These are phyloP conservation scores for Diabrotica virgifera DNA, from an alignment of 1,140 invertebrate genomes.

Conservation along the genomic window DNA sequence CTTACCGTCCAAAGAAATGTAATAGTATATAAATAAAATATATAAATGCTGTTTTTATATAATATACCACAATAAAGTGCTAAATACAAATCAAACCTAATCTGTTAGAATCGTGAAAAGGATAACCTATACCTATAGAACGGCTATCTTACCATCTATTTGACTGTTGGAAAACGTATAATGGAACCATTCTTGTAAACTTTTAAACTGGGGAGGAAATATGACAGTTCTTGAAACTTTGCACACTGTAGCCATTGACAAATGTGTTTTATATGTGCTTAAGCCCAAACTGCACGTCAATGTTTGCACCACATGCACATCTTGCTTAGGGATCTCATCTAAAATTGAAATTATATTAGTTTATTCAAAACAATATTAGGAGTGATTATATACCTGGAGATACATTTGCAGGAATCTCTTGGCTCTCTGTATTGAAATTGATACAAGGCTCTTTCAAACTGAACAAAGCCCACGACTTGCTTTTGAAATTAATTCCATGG, in stretches of 20 bases:
- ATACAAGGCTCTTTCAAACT: slow-evolving; percentile 92
- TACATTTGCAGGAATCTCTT: slow-evolving; percentile 70
- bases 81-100: no score
- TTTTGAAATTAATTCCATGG: slow-evolving; percentile 95
- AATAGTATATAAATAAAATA: no score
- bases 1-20: no score
- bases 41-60: no score
- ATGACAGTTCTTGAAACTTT: slow-evolving; percentile 85
- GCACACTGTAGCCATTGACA: slow-evolving; percentile 90
- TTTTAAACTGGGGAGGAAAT: slow-evolving; percentile 93
- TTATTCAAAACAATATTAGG: background rate
- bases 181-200: slow-evolving; percentile 93
- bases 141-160: slow-evolving; percentile 75
- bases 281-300: slow-evolving; percentile 86
- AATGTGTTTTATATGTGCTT: slow-evolving; percentile 64
- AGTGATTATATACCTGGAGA: slow-evolving; percentile 53
- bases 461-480: slow-evolving; percentile 95
- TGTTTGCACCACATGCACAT: slow-evolving; percentile 79
- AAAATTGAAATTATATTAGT: slow-evolving; percentile 21
- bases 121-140: background rate
- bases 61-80: no score
- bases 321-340: slow-evolving; percentile 43
- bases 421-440: slow-evolving; percentile 92
- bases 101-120: background rate
- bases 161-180: slow-evolving; percentile 93